Percentiles rank a stretch among this genome's conserved stretches.
phyloP scores from a whole-genome alignment of 2,113 vertebrate genomes.

The Daubentonia madagascariensis region DNA sequence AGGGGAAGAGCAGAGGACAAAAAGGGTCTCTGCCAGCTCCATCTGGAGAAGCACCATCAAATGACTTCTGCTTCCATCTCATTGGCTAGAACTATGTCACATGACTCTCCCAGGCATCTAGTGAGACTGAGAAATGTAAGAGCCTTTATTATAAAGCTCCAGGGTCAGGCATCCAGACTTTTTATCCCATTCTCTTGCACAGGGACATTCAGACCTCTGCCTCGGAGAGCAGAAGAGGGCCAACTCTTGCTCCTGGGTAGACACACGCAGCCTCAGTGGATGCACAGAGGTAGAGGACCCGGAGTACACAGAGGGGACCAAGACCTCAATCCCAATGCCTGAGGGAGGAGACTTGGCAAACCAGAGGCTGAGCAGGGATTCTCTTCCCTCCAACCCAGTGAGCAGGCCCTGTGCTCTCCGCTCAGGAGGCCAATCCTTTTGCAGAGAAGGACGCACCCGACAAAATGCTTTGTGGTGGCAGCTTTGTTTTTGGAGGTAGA shows the following conservation, averaged over 20 bases:
- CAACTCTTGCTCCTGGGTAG: background rate
- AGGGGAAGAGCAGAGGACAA: background rate
- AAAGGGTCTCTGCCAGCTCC: background rate
- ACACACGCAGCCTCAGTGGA: background rate
- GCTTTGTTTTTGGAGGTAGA: background rate
- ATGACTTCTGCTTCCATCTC: background rate
- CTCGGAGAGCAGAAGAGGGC: background rate
- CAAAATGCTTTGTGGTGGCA: background rate
- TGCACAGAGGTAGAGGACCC: background rate
- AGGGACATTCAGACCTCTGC: background rate
- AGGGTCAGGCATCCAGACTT: background rate
- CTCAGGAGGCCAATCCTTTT: too few relatives aligned
- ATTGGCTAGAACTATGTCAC: background rate
- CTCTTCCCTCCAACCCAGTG: background rate
- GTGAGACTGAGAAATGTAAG: background rate
- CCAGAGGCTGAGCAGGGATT: background rate
- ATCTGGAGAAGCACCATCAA: background rate
- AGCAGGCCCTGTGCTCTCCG: background rate
- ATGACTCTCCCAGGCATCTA: background rate
- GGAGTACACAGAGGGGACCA: background rate
- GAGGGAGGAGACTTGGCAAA: background rate
- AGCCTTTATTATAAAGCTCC: background rate
- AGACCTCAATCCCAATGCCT: background rate
- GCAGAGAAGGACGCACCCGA: background rate
- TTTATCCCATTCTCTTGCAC: background rate